Base-by-base conservation (phyloP, 2,888 invertebrate species). In the Callyntrura sp. region DNA sequence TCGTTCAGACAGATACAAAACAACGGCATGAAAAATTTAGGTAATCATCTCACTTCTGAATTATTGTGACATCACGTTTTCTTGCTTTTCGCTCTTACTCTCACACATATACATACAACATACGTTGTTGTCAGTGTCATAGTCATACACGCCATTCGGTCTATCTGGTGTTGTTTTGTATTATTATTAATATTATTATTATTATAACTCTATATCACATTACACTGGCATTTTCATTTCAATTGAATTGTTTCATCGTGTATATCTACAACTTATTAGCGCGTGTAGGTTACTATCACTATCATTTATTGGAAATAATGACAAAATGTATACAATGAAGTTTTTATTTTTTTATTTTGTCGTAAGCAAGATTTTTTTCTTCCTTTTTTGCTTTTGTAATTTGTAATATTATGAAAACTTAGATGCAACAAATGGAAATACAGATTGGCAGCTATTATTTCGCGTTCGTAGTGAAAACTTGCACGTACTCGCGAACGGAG, bases 1-100 rank as follows among this genome's bases (percentile, higher is more conserved):
- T 76, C 76, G 76, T 51, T 48, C 25, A 51, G 14, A 51, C 17
- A 23, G 51, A 25, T 14, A 76, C 25, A 76, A 12, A 17, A 73
- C 20, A 45, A 17, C n/a, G 8, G 28, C 25, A 48, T 48, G 73
- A 51, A 25, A 23, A 51, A 23, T 79, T 79, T 79, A 79, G 60
- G 60, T 35, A 79, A 79, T 79, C 43, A 60, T 60, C 57, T 78
- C 57, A 78, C 78, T 79, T 60, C 60, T 79, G 17, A 60, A 79
- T 79, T 79, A 60, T 57, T 79, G 79, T 79, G 60, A 79, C 79
- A 79, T 79, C 60, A 76, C 76, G 76, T 51, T 76, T 76, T 14
- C 20, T 48, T 51, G 25, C 25, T 76, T 73, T 48, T 51, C 60
- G n/a, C n/a, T n/a, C 11, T 28, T 35, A 12, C 28, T 65, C 11